Evolutionary conservation across 2,113 vertebrate species (phyloP), one percentile per base, ranked within the genome.

Genomic region (Ovis canadensis): DNA sequence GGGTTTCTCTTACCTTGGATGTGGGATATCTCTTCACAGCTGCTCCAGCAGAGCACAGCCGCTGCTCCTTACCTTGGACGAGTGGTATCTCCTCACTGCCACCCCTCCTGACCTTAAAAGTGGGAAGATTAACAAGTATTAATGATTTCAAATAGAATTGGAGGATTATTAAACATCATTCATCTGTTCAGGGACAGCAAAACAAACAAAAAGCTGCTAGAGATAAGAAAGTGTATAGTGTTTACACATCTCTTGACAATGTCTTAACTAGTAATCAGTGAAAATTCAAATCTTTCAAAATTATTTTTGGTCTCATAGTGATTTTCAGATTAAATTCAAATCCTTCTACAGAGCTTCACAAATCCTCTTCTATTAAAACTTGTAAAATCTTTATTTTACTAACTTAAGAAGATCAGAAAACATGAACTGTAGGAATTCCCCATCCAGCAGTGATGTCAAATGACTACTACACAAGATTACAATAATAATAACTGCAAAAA

Each of bases 301-400:
- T 95, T 83, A 57, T 77, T 97, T 91, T 92, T 78, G 55, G 77
- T 80, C 25, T 90, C 15, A 77, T 23, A 50, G 40, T 96, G 86
- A 96, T 90, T 88, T 96, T 54, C n/a, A 88, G 67, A 88, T 96
- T 95, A 88, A 91, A 88, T 91, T 88, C 25, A 87, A 67, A 64
- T 82, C 59, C 33, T 96, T 95, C 57, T 91, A 31, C 15, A 71
- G 90, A 62, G 27, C 5, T 57, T 93, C 55, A 87, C n/a, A 93
- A 87, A 86, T 92, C 27, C 25, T 90, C 60, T 54, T 90, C 19
- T 86, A 87, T 62, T 95, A 87, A 90, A 90, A 94, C 14, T 81
- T 85, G 12, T 50, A 57, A 74, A 90, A 36, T 92, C 3, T 94
- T 97, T 83, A 78, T 48, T 78, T 23, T 48, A 50, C 7, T 84